Conservation (phyloP, 2,888 invertebrate species). For the Hypena proboscidalis region DNA sequence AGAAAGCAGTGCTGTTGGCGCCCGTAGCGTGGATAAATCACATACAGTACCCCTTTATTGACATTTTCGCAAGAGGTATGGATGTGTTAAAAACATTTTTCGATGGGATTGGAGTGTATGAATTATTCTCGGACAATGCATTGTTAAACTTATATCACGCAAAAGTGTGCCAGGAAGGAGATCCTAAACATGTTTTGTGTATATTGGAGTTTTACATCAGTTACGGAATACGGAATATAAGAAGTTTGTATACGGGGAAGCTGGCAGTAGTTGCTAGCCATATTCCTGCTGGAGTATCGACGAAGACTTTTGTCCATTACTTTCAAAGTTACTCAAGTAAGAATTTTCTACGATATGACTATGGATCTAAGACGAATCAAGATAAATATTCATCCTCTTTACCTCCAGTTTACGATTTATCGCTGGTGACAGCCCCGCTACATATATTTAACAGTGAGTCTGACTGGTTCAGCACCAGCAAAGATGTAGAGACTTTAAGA, state of each 20-base stretch:
- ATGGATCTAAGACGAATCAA: constrained; percentile 55
- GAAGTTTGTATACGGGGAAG: constrained; percentile 55
- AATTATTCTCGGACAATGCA: constrained; percentile 58
- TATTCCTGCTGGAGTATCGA: constrained; percentile 68
- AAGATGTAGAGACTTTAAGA: constrained; percentile 56
- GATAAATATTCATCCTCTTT: constrained; percentile 49
- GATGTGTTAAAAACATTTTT: constrained; percentile 46
- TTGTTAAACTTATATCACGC: constrained; percentile 57
- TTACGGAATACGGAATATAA: constrained; percentile 62
- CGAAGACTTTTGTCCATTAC: constrained; percentile 67
- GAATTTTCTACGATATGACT: constrained; percentile 68
- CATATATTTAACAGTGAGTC: constrained; percentile 64
- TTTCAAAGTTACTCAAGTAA: constrained; percentile 65
- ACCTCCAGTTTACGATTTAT: constrained; percentile 66
- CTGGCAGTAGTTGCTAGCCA: constrained; percentile 69
- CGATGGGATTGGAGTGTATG: constrained; percentile 57
- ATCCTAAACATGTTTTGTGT: constrained; percentile 58
- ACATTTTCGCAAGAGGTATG: constrained; percentile 53
- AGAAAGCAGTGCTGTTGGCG: constrained; percentile 68
- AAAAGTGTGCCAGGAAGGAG: constrained; percentile 53
- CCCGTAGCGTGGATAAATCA: constrained; percentile 68
- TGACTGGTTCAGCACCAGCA: constrained; percentile 67
- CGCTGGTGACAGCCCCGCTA: constrained; percentile 59
- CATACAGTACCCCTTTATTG: constrained; percentile 60
- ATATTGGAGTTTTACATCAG: constrained; percentile 60